Base-by-base conservation (phyloP, 2,797 vertebrate genomes). In the Aeoliscus strigatus region DNA sequence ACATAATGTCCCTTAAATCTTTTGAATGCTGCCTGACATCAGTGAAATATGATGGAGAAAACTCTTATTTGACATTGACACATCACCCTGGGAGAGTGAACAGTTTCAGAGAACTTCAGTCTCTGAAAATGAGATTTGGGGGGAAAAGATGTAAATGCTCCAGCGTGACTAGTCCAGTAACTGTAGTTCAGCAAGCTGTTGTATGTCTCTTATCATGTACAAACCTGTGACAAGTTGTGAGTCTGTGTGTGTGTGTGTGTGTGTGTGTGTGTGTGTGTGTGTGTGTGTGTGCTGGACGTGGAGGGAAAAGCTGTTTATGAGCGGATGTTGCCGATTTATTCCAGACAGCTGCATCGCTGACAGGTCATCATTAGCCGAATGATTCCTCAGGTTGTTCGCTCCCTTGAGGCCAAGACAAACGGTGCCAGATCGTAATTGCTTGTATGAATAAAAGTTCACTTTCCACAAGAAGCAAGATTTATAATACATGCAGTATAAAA, bases 311-410 rank as follows among this genome's bases (percentile, higher is more conserved):
- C 66, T 81, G 81, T 87, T 87, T 86, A 81, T 83, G 81, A 77
- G 67, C 46, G 39, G 75, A 83, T 80, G 68, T 66, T 80, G 74
- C 87, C 80, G 72, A 90, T 89, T 88, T 87, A 89, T 90, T 86
- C 82, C 82, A 87, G 87, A 89, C 89, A 90, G 87, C 86, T 90
- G 87, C 85, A 82, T 75, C 66, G 75, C 72, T 90, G 89, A 90
- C 88, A 89, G 88, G 78, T 82, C 85, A 86, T 89, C 86, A 90
- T 90, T 90, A 90, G 85, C 68, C 57, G 58, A 76, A 74, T 59
- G 74, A 86, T 90, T 88, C 85, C 85, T 88, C 79, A 85, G 84
- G 86, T 87, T 84, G 80, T 70, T 81, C 62, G 66, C 71, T 88
- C 87, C 83, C 88, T 26, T 28, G 76, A 77, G 87, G 81, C 81